Conservation (phyloP, 2,888 invertebrate species). For the Chouioia cunea region DNA sequence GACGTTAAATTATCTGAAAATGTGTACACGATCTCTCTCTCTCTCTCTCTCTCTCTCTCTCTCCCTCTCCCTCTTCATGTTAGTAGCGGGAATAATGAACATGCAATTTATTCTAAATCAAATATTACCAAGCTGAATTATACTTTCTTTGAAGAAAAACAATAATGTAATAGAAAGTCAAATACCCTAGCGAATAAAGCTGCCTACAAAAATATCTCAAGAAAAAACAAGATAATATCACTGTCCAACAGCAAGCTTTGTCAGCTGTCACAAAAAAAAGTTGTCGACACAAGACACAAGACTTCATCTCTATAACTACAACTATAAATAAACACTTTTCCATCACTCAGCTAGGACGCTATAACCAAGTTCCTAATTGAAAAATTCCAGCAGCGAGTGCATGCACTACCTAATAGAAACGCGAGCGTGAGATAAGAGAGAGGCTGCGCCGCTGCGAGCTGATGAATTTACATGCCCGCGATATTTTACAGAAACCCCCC, state of each 20-base stretch:
- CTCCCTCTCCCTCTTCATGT: too few relatives aligned
- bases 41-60: too few relatives aligned
- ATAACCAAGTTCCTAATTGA: constrained; percentile 9
- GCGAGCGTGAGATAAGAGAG: neutral
- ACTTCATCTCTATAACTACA: too few relatives aligned
- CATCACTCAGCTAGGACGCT: neutral
- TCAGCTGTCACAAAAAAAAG: too few relatives aligned
- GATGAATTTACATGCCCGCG: constrained; percentile 7
- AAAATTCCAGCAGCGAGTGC: constrained; percentile 22
- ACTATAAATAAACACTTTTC: too few relatives aligned
- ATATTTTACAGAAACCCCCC: too few relatives aligned
- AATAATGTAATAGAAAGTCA: too few relatives aligned
- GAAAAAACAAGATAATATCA: neutral
- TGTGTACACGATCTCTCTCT: too few relatives aligned
- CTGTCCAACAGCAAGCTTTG: too few relatives aligned
- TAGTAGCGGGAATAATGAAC: constrained; percentile 1
- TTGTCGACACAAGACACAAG: too few relatives aligned
- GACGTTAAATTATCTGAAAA: too few relatives aligned
- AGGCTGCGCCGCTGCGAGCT: neutral
- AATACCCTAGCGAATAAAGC: neutral
- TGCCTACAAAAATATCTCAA: neutral
- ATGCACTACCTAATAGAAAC: neutral
- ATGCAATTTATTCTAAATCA: constrained; percentile 17
- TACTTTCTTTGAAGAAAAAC: too few relatives aligned
- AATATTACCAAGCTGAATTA: neutral